phyloP scores from a whole-genome alignment of 2,797 vertebrate genomes.

The Malacoctenus gilli region DNA sequence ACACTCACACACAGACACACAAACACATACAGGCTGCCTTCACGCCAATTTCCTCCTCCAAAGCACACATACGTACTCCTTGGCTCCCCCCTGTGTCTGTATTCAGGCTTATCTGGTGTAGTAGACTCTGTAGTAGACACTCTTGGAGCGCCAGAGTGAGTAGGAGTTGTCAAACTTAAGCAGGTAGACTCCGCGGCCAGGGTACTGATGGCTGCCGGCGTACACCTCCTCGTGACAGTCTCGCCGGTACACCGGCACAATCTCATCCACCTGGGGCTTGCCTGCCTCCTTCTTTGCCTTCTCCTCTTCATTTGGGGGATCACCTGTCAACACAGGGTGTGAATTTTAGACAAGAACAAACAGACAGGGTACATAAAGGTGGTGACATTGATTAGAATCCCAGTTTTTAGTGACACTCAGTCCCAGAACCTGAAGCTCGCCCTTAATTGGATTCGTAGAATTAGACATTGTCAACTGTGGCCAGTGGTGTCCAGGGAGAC shows the following conservation, averaged over 20 bases:
- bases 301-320: slow-evolving; percentile 88
- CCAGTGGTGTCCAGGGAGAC: too few relatives aligned
- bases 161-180: slow-evolving; percentile 99
- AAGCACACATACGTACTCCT: slow-evolving; percentile 49
- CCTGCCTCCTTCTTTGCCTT: slow-evolving; percentile 93
- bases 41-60: slow-evolving; percentile 27
- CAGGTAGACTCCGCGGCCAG: slow-evolving; percentile 96
- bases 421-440: too few relatives aligned
- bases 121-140: slow-evolving; percentile 99
- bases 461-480: too few relatives aligned
- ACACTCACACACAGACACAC: slow-evolving; percentile 8
- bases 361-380: too few relatives aligned
- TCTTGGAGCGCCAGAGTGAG: slow-evolving; percentile 98
- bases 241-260: slow-evolving; percentile 98
- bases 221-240: slow-evolving; percentile 99
- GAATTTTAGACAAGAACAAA: too few relatives aligned
- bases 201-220: slow-evolving; percentile 98
- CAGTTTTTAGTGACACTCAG: too few relatives aligned
- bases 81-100: slow-evolving; percentile 68
- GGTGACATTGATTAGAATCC: too few relatives aligned
- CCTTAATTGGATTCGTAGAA: too few relatives aligned
- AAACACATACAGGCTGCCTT: slow-evolving; percentile 51
- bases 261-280: slow-evolving; percentile 97
- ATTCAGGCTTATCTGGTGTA: slow-evolving; percentile 97
- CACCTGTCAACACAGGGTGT: slow-evolving; percentile 64